Evolutionary conservation across 2,888 invertebrate genomes (phyloP), one percentile per base, ranked within the genome.

Genomic region (Monoplex corrugatus): DNA sequence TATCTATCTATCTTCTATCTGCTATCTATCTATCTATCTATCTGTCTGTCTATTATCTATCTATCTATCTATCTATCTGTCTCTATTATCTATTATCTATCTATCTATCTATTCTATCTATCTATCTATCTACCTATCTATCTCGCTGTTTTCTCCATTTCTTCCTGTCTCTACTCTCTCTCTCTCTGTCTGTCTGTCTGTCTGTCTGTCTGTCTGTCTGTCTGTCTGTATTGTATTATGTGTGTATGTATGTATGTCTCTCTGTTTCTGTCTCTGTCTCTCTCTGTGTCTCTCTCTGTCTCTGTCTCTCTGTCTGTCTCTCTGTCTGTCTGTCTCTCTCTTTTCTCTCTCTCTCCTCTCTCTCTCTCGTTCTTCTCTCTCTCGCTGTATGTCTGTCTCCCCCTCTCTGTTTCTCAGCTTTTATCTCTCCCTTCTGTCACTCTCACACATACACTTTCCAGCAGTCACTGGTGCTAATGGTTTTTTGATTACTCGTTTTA

Each of bases 231-330:
- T 23, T 23, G 23, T n/a, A 68, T n/a, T 23, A 5, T 68, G 23
- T 68, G 35, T 72, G 13, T 35, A 32, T 72, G 2, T 72, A 32
- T 72, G 0, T 72, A 32, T 72, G 1, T 72, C 35, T 72, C 23
- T 72, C 35, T 72, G 1, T 72, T 35, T 78, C 35, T 78, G 44
- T 75, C 13, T 50, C 78, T 78, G 2, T 87, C 45, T 78, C 1
- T 87, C 43, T 78, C 45, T 78, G 8, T 75, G 44, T 75, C 38
- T 50, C 38, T 80, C 82, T 82, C 63, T 40, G 28, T 38, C 43
- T 82, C 50, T n/a, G 13, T 38, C 50, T 57, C 80, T 45, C 80
- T 50, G n/a, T 43, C 28, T 63, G 0, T 83, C n/a, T 40, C 43
- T 2, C 57, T 40, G 38, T 13, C 44, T 13, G 8, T 16, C 72